A percentile compares a stretch with the other conserved stretches of the same genome.
Conservation (phyloP, 1,140 invertebrate genomes). For the Heliconius himera region DNA sequence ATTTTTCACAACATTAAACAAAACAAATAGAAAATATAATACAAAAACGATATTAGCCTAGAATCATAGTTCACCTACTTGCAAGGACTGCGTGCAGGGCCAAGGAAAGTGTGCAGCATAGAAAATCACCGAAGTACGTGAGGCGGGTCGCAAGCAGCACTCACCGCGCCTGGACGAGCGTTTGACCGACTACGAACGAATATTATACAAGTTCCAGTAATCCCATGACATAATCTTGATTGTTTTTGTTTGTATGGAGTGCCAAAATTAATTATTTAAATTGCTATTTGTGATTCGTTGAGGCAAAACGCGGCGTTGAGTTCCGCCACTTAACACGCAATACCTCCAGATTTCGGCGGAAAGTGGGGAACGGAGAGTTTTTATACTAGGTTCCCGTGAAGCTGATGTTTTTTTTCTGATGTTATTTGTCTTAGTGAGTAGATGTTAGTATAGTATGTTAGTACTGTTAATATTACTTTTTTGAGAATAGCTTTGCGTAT, state of each 20-base stretch:
- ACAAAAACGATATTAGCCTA: conserved; percentile 25
- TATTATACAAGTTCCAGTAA: conserved; percentile 75
- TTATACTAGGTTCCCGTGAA: no score
- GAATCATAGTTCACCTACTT: conserved; percentile 71
- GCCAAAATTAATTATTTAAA: neutral
- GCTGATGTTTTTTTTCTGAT: no score
- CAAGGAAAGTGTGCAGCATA: conserved; percentile 69
- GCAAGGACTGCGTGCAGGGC: conserved; percentile 57
- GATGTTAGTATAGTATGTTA: neutral
- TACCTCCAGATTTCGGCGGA: no score
- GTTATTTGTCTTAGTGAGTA: no score
- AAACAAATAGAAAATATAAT: neutral
- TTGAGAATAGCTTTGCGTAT: no score
- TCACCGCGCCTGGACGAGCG: conserved; percentile 47
- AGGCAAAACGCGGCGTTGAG: no score
- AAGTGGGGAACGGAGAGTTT: no score
- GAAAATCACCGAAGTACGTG: conserved; percentile 67
- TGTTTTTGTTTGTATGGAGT: conserved; percentile 41
- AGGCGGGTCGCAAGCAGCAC: conserved; percentile 49
- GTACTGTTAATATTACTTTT: neutral
- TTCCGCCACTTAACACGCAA: no score
- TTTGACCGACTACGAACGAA: conserved; percentile 62
- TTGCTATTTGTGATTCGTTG: no score
- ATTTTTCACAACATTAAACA: no score
- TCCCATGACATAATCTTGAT: conserved; percentile 77